A percentile compares a stretch with the other conserved stretches of the same genome.
Conservation (phyloP, 2,797 vertebrate species). For the Myoxocephalus aenaeus region DNA sequence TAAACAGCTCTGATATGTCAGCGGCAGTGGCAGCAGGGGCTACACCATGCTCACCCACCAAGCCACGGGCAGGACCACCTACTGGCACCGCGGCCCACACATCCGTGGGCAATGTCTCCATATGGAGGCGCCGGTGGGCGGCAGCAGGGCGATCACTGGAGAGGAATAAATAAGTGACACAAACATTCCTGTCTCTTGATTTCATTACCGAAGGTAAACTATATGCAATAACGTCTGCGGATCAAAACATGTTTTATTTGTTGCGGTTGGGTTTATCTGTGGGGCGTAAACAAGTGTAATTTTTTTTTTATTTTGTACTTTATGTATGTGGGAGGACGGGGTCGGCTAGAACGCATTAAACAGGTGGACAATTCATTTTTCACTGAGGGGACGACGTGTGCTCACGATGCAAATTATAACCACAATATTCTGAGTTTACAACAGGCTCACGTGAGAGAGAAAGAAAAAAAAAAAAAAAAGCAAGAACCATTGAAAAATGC, state of each 20-base stretch:
- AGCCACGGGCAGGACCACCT: conserved; percentile 77
- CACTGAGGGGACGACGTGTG: not conserved
- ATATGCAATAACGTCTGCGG: conserved; percentile 9
- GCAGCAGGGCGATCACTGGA: conserved; percentile 38
- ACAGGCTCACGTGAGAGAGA: not conserved
- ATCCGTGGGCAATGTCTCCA: conserved; percentile 37
- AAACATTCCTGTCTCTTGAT: conserved; percentile 36
- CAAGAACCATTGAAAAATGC: not conserved
- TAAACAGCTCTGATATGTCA: conserved; percentile 91
- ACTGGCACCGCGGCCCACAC: conserved; percentile 58
- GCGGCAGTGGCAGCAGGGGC: conserved; percentile 80
- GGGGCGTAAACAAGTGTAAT: not conserved
- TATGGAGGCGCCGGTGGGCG: conserved; percentile 49
- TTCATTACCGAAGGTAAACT: conserved; percentile 18
- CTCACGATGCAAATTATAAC: not conserved
- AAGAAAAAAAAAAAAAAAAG: not conserved
- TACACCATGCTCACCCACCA: conserved; percentile 77
- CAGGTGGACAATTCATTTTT: not conserved
- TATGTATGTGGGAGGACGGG: not conserved
- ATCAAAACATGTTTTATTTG: not conserved
- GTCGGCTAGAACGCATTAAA: not conserved
- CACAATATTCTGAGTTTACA: not conserved
- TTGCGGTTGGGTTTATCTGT: conserved; percentile 2
- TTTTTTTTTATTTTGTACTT: not conserved
- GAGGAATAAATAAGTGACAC: conserved; percentile 58